Evolutionary conservation across 2,888 invertebrate genomes (phyloP).

Genomic region (Chorisops tibialis): DNA sequence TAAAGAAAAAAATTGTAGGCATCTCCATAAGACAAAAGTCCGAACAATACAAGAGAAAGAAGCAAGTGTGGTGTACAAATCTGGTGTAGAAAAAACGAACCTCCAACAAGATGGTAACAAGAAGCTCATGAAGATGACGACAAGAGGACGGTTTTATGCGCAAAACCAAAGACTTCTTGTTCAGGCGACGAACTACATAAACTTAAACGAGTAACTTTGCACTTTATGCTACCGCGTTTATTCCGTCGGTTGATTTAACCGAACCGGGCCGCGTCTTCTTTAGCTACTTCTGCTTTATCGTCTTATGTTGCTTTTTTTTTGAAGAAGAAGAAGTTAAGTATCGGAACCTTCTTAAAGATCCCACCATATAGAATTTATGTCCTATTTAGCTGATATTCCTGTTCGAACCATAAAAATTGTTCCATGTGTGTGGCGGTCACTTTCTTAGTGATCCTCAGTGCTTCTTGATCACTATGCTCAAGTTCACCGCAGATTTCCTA

Average conservation of each 20-base stretch:
- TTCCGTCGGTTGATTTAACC: background rate
- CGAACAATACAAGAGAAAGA: no score
- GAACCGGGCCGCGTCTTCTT: no score
- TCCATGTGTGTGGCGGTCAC: conserved; percentile 22
- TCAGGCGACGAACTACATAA: conserved; percentile 22
- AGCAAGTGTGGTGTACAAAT: no score
- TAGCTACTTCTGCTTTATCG: background rate
- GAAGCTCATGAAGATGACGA: no score
- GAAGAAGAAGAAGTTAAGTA: no score
- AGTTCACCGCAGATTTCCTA: conserved; percentile 20
- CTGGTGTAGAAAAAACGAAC: no score
- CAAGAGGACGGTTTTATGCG: no score
- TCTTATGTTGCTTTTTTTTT: background rate
- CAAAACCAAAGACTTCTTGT: background rate
- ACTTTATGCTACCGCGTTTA: conserved; percentile 1
- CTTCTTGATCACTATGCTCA: no score
- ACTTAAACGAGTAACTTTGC: conserved; percentile 12
- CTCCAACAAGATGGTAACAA: no score
- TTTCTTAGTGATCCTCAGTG: conserved; percentile 6
- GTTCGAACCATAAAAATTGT: conserved; percentile 18
- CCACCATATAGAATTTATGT: conserved; percentile 37
- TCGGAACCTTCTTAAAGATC: conserved; percentile 20
- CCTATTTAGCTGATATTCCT: conserved; percentile 35
- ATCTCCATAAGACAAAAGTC: no score
- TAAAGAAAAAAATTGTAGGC: no score